These are phyloP conservation scores for Mylabris phalerata DNA, from an alignment of 1,140 invertebrate species.

Conservation along the genomic window DNA sequence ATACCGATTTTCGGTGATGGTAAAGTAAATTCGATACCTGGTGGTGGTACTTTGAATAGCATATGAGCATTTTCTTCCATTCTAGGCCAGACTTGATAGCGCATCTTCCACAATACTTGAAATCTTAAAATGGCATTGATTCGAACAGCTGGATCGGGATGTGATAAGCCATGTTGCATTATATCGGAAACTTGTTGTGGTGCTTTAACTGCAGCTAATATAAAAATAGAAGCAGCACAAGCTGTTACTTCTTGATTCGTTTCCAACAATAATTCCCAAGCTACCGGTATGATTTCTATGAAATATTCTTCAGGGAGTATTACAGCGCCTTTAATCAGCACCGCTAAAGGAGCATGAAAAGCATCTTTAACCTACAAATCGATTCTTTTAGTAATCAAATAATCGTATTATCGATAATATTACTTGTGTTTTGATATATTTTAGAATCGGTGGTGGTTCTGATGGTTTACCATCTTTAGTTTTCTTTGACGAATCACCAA, in stretches of 20 bases:
- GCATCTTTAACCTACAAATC: conserved; percentile 63
- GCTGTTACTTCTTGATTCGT: conserved; percentile 61
- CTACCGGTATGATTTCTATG: conserved; percentile 77
- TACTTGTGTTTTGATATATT: conserved; percentile 78
- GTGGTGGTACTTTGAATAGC: conserved; percentile 94
- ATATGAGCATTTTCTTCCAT: conserved; percentile 97
- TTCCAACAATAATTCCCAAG: conserved; percentile 85
- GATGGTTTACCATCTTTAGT: conserved; percentile 48
- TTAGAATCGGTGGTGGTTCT: conserved; percentile 67
- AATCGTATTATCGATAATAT: conserved; percentile 34
- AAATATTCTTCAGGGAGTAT: conserved; percentile 84
- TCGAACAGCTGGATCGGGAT: conserved; percentile 67
- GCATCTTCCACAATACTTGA: conserved; percentile 90
- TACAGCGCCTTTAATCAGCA: conserved; percentile 86
- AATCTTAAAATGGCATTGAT: conserved; percentile 82
- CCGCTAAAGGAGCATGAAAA: conserved; percentile 84
- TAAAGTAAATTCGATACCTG: conserved; percentile 96
- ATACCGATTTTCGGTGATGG: conserved; percentile 98
- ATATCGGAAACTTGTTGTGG: conserved; percentile 81
- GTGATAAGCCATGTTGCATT: conserved; percentile 79
- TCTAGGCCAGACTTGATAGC: conserved; percentile 98
- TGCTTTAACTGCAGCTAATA: conserved; percentile 83
- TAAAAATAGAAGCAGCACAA: conserved; percentile 82
- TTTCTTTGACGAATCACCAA: conserved; percentile 31
- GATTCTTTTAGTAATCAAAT: not conserved